Evolutionary conservation across 1,140 invertebrate genomes (phyloP).

Genomic region (Myzus persicae): DNA sequence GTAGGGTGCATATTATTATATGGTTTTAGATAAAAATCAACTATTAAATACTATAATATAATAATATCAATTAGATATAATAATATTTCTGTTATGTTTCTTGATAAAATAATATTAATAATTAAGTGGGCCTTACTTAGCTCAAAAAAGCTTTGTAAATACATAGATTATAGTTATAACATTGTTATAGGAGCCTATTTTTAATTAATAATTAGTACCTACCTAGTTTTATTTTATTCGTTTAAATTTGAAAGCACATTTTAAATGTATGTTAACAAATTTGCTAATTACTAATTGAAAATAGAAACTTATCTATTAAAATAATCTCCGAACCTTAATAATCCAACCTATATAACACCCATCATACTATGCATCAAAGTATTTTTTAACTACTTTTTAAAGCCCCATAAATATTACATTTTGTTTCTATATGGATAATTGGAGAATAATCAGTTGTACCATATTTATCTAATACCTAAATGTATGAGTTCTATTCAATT

Average conservation of each 20-base stretch:
- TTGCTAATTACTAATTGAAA: background rate
- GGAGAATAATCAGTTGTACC: background rate
- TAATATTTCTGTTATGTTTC: too few species aligned
- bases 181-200: too few species aligned
- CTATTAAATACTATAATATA: too few species aligned
- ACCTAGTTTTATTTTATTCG: background rate
- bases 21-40: too few species aligned
- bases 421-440: background rate
- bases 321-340: background rate
- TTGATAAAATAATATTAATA: too few species aligned
- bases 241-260: background rate
- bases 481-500: background rate
- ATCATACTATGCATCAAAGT: background rate
- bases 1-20: too few species aligned
- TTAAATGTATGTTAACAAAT: background rate
- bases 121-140: too few species aligned
- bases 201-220: background rate
- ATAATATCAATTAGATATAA: too few species aligned
- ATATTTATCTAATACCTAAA: background rate
- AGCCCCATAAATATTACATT: background rate
- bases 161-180: too few species aligned
- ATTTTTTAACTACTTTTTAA: background rate
- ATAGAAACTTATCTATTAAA: background rate
- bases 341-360: background rate
- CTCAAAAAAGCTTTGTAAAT: too few species aligned